Conservation (phyloP, 2,888 invertebrate species). For the Strigamia crassipes region DNA sequence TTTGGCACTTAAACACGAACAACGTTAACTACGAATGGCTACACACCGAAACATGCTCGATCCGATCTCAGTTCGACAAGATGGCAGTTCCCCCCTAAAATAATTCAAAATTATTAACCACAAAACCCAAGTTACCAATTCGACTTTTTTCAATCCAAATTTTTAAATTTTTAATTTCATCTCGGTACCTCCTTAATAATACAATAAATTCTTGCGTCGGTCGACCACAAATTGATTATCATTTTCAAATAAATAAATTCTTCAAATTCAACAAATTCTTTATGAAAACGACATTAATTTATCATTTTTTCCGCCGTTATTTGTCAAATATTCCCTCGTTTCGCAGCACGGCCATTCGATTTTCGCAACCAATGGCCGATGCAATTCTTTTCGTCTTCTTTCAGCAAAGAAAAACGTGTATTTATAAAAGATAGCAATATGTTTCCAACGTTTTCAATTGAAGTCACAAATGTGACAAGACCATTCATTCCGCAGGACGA, state of each 20-base stretch:
- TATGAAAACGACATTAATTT: too few species aligned
- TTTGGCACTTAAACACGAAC: too few species aligned
- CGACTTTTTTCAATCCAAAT: too few species aligned
- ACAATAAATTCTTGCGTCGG: neutral
- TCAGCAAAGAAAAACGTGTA: neutral
- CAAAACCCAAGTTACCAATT: too few species aligned
- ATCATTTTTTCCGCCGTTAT: too few species aligned
- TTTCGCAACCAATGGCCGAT: neutral
- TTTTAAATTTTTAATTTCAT: too few species aligned
- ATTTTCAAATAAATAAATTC: neutral
- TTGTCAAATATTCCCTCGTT: neutral
- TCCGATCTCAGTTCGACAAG: too few species aligned
- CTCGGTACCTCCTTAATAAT: neutral
- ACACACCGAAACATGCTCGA: too few species aligned
- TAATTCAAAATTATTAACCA: too few species aligned
- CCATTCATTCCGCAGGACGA: constrained; percentile 27
- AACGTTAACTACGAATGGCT: too few species aligned
- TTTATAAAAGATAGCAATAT: constrained; percentile 30
- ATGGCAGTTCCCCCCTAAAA: too few species aligned
- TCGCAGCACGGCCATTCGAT: neutral
- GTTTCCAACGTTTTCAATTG: constrained; percentile 38
- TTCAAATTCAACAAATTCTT: neutral
- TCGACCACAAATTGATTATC: neutral
- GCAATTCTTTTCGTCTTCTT: neutral
- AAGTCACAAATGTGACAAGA: constrained; percentile 22